Evolutionary conservation across 2,113 vertebrate genomes (phyloP).

Genomic region (Puma concolor): DNA sequence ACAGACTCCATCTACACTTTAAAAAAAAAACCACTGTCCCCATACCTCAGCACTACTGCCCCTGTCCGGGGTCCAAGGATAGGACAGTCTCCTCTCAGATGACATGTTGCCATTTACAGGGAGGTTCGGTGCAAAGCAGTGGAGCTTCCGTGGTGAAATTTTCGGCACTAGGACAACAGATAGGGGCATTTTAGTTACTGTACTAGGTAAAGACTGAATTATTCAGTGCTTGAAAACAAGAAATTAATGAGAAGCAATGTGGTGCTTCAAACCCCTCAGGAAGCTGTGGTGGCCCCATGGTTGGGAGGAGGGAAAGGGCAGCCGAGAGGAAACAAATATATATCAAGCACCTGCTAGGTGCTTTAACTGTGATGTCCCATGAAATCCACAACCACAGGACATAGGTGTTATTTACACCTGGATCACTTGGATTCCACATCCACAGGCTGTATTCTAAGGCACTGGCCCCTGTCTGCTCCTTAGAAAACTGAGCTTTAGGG

Average conservation of each 20-base stretch:
- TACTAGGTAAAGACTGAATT: neutral
- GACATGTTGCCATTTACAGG: neutral
- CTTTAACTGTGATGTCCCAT: fast-evolving
- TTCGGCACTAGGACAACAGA: neutral
- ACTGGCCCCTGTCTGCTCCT: neutral
- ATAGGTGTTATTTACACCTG: neutral
- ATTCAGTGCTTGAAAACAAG: neutral
- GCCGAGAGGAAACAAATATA: neutral
- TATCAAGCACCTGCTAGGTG: neutral
- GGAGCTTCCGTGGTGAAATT: neutral
- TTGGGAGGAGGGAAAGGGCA: neutral
- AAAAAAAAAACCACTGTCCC: neutral
- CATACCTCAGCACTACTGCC: neutral
- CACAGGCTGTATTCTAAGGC: neutral
- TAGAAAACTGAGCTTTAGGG: neutral
- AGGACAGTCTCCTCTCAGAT: neutral
- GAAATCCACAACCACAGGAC: neutral
- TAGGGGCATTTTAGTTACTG: neutral
- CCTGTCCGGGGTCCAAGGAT: too few species aligned
- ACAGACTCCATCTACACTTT: neutral
- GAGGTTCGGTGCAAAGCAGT: neutral
- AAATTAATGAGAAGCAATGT: neutral
- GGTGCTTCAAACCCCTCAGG: neutral
- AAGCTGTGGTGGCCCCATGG: neutral
- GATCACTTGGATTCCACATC: neutral